These are phyloP conservation scores for Oxyteleia sp. DNA, from an alignment of 2,888 invertebrate genomes.

Conservation along the genomic window DNA sequence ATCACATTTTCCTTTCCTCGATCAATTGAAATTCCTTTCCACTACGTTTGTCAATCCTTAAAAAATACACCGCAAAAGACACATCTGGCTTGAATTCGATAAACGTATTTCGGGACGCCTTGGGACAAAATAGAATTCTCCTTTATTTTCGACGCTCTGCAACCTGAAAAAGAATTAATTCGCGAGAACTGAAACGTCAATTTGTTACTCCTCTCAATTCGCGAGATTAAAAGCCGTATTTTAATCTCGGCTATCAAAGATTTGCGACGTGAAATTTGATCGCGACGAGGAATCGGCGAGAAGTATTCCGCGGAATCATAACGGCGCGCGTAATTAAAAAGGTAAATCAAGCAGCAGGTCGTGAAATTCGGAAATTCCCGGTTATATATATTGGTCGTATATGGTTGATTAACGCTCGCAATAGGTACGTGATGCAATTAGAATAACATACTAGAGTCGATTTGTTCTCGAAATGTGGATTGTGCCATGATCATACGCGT, in stretches of 20 bases:
- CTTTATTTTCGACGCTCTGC: neutral
- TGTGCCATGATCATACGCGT: slow-evolving; percentile 53
- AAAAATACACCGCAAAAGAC: no score
- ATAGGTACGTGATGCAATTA: slow-evolving; percentile 63
- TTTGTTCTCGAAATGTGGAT: slow-evolving; percentile 60
- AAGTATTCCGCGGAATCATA: slow-evolving; percentile 13
- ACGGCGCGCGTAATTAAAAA: slow-evolving; percentile 62
- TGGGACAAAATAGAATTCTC: neutral
- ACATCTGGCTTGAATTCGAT: no score
- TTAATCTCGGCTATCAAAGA: slow-evolving; percentile 49
- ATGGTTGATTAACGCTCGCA: slow-evolving; percentile 64
- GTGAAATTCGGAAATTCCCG: slow-evolving; percentile 44
- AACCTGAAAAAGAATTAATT: neutral
- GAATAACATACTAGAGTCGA: slow-evolving; percentile 69
- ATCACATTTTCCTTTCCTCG: no score
- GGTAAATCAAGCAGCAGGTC: slow-evolving; percentile 47
- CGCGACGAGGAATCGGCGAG: slow-evolving; percentile 21
- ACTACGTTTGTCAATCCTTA: no score
- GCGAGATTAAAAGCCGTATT: slow-evolving; percentile 15
- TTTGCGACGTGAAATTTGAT: slow-evolving; percentile 13
- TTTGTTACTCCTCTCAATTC: neutral
- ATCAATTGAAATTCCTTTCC: no score
- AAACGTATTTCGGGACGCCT: no score
- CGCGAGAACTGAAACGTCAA: neutral
- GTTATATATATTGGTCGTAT: slow-evolving; percentile 40